Percentiles rank a stretch among this genome's conserved stretches.
phyloP scores from a whole-genome alignment of 2,797 vertebrate species.

The Menidia menidia region DNA sequence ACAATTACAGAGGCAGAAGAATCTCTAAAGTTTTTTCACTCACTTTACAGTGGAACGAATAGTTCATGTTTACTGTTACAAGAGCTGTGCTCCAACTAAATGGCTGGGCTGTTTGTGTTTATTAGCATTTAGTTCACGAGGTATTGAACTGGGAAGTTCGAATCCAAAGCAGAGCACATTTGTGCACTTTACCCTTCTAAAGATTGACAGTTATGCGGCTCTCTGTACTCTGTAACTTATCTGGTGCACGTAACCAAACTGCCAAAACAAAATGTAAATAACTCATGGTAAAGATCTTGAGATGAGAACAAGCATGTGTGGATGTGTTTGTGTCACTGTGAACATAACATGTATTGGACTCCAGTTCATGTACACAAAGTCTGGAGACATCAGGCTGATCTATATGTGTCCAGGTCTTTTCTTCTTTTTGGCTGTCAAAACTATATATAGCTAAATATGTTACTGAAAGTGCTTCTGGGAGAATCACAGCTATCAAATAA shows the following conservation, averaged over 20 bases:
- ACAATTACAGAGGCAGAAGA: too few relatives aligned
- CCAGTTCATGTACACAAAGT: background rate
- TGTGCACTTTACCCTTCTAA: background rate
- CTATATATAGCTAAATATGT: too few relatives aligned
- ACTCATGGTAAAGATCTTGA: background rate
- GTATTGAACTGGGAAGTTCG: background rate
- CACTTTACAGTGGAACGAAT: background rate
- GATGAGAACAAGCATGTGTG: background rate
- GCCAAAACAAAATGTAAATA: background rate
- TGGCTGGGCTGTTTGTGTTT: background rate
- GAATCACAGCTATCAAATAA: background rate
- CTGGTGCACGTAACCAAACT: background rate
- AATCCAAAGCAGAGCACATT: background rate
- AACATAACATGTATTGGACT: background rate
- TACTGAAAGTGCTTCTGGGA: background rate
- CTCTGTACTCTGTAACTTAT: background rate
- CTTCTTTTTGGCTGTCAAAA: too few relatives aligned
- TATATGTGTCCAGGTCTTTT: too few relatives aligned
- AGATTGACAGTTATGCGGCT: background rate
- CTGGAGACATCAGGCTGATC: background rate
- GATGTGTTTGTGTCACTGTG: background rate
- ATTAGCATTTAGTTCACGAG: background rate
- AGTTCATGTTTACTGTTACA: background rate
- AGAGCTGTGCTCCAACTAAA: too few relatives aligned
- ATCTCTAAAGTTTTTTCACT: too few relatives aligned